phyloP scores from a whole-genome alignment of 2,888 invertebrate genomes.

The Caenorhabditis sp. region DNA sequence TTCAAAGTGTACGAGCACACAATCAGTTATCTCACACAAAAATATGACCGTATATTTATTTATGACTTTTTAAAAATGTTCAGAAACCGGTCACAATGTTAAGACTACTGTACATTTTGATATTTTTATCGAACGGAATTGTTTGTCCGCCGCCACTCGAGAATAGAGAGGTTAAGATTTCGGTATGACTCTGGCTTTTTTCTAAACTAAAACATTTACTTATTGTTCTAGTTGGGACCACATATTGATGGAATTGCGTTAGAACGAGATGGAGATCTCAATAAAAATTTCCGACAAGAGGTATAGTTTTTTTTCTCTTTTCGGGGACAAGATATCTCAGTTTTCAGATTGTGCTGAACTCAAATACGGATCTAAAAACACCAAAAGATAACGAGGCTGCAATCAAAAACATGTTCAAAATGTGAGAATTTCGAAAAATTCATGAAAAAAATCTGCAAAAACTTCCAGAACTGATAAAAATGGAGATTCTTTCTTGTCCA shows the following conservation, averaged over 20 bases:
- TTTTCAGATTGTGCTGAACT: conserved; percentile 14
- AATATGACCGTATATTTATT: background rate
- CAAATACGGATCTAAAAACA: conserved; percentile 2
- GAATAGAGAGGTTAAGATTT: background rate
- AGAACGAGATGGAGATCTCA: conserved; percentile 74
- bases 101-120: background rate
- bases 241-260: conserved; percentile 73
- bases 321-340: too few species aligned
- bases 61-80: background rate
- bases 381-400: conserved; percentile 63
- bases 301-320: conserved; percentile 39
- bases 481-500: conserved; percentile 68
- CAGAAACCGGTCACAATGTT: background rate
- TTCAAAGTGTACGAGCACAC: too few species aligned
- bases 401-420: conserved; percentile 70
- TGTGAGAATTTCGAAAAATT: conserved; percentile 18
- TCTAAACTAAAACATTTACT: background rate
- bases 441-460: conserved; percentile 68
- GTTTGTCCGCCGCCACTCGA: background rate
- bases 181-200: background rate
- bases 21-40: too few species aligned
- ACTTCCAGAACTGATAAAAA: conserved; percentile 71
- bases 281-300: conserved; percentile 73
- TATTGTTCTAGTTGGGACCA: background rate
- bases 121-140: background rate